Evolutionary conservation across 2,888 invertebrate genomes (phyloP).

Genomic region (Epistrophella euchroma): DNA sequence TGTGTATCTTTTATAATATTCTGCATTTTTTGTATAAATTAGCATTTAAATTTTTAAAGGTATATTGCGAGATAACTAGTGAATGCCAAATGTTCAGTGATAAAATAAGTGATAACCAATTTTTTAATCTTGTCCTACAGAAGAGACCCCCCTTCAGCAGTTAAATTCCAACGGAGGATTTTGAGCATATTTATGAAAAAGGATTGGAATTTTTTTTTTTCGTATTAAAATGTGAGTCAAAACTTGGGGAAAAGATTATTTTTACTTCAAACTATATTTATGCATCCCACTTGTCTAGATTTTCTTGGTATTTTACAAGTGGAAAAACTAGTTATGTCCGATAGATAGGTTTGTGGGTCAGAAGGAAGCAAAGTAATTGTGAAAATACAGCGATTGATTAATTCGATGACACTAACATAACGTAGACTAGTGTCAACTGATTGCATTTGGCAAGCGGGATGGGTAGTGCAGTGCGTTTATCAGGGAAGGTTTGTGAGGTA

Average conservation of each 20-base stretch:
- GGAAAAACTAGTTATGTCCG: constrained; percentile 51
- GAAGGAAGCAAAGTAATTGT: constrained; percentile 26
- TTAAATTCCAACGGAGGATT: neutral
- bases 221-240: constrained; percentile 48
- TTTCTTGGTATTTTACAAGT: constrained; percentile 28
- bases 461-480: constrained; percentile 1
- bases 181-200: constrained; percentile 4
- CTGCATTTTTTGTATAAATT: constrained; percentile 36
- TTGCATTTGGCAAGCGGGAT: constrained; percentile 26
- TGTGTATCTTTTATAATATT: constrained; percentile 11
- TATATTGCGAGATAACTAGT: constrained; percentile 38
- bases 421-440: neutral
- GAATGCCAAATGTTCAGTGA: constrained; percentile 29
- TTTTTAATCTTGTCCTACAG: constrained; percentile 17
- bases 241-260: neutral
- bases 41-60: constrained; percentile 39
- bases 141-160: neutral
- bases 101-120: constrained; percentile 41
- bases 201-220: neutral
- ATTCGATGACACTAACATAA: constrained; percentile 18
- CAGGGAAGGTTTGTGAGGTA: neutral
- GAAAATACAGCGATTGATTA: constrained; percentile 38
- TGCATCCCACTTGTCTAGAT: constrained; percentile 10
- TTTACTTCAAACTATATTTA: constrained; percentile 9
- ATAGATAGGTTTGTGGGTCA: constrained; percentile 54